Evolutionary conservation across 2,888 invertebrate species (phyloP).

Genomic region (Heliconius ismenius): DNA sequence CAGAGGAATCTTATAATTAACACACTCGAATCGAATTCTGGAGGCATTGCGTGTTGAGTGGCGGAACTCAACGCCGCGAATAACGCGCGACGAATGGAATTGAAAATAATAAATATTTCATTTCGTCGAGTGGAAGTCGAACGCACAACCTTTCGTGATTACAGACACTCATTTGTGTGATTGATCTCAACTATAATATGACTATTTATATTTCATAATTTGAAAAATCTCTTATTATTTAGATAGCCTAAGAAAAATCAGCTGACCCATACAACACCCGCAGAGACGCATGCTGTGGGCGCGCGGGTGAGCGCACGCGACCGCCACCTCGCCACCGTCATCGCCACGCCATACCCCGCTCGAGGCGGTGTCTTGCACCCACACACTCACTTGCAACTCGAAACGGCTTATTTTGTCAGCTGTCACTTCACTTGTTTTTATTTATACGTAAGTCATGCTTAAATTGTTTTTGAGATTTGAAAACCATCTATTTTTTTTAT

Average conservation of each 20-base stretch:
- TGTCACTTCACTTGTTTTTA: constrained; percentile 43
- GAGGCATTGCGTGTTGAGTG: no score
- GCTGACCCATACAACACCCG: constrained; percentile 78
- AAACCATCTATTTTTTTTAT: no score
- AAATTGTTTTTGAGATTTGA: neutral
- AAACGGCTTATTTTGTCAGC: constrained; percentile 64
- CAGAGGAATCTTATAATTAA: no score
- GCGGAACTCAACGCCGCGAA: no score
- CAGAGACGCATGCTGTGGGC: constrained; percentile 76
- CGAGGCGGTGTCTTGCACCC: constrained; percentile 59
- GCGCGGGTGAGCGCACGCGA: constrained; percentile 65
- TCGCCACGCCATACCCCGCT: constrained; percentile 65
- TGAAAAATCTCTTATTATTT: neutral
- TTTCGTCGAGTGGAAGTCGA: no score
- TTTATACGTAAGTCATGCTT: constrained; percentile 36
- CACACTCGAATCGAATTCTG: no score
- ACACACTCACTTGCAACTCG: constrained; percentile 70
- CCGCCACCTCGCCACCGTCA: constrained; percentile 65
- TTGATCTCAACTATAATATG: neutral
- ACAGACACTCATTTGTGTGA: no score
- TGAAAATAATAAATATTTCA: no score
- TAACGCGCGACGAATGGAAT: no score
- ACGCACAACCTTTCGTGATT: neutral
- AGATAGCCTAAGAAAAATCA: constrained; percentile 23
- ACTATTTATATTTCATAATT: neutral